Conservation (phyloP, 1,140 invertebrate species). For the Oryzaephilus surinamensis region DNA sequence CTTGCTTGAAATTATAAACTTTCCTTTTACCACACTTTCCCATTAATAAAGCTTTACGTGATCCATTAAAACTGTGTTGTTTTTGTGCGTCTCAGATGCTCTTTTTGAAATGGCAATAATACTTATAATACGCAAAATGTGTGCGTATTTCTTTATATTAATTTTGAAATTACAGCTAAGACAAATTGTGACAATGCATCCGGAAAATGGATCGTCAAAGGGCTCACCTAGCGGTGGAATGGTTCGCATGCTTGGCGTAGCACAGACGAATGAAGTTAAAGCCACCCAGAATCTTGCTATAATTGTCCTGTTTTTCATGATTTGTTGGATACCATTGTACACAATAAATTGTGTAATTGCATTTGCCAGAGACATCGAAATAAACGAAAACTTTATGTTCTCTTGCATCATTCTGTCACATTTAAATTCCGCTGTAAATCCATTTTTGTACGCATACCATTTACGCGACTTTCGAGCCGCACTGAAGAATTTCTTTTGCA, state of each 20-base stretch:
- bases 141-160: background rate
- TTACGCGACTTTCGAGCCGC: constrained; percentile 74
- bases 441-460: constrained; percentile 80
- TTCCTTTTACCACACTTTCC: constrained; percentile 3
- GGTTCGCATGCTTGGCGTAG: constrained; percentile 65
- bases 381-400: constrained; percentile 58
- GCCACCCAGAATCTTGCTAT: constrained; percentile 83
- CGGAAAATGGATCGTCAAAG: constrained; percentile 21
- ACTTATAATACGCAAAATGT: background rate
- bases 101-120: too few relatives aligned
- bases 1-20: constrained; percentile 6
- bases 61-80: too few relatives aligned
- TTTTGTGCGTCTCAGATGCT: background rate
- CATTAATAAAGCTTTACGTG: too few relatives aligned
- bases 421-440: constrained; percentile 80
- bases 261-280: constrained; percentile 77
- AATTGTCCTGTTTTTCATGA: constrained; percentile 84
- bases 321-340: constrained; percentile 87
- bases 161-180: constrained; percentile 36
- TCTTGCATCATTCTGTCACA: constrained; percentile 82
- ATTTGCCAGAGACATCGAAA: constrained; percentile 57
- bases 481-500: constrained; percentile 52
- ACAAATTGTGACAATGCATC: constrained; percentile 49
- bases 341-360: constrained; percentile 82
- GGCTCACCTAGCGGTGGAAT: constrained; percentile 46